Conservation (phyloP, 2,888 invertebrate genomes). For the Eilema sororculum region DNA sequence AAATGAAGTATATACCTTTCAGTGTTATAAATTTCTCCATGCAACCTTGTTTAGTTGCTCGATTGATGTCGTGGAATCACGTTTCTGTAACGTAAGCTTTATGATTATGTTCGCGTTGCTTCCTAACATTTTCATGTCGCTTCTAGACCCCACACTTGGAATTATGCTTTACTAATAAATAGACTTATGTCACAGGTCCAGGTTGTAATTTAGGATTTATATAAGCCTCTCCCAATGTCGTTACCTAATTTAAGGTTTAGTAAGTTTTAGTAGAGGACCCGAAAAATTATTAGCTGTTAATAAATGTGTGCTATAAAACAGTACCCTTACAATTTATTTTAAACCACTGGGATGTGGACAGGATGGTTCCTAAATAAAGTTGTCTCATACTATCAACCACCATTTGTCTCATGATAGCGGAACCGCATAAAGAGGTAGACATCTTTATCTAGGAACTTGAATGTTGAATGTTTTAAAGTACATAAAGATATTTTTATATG, state of each 20-base stretch:
- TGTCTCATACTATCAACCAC: constrained; percentile 50
- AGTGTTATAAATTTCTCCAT: constrained; percentile 35
- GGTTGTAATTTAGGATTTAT: constrained; percentile 82
- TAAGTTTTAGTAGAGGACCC: constrained; percentile 72
- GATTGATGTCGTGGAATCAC: constrained; percentile 55
- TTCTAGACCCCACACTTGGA: constrained; percentile 69
- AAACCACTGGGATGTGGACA: constrained; percentile 63
- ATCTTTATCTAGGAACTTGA: constrained; percentile 67
- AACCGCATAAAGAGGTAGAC: constrained; percentile 44
- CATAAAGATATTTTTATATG: constrained; percentile 86
- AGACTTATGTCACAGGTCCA: constrained; percentile 82
- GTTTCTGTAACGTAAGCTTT: constrained; percentile 63
- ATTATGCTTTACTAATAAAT: constrained; percentile 74
- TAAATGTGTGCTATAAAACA: constrained; percentile 80
- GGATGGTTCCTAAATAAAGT: constrained; percentile 64
- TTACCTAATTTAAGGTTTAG: constrained; percentile 82
- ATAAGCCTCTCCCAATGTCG: constrained; percentile 76
- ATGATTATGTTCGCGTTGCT: constrained; percentile 74
- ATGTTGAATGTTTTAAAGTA: constrained; percentile 72
- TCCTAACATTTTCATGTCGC: constrained; percentile 77
- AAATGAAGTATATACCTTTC: constrained; percentile 34
- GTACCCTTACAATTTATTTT: constrained; percentile 71
- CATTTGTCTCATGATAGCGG: constrained; percentile 21
- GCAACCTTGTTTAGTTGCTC: constrained; percentile 58
- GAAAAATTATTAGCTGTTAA: constrained; percentile 77